Evolutionary conservation across 2,797 vertebrate genomes (phyloP).

Genomic region (Microctenopoma lineatum): DNA sequence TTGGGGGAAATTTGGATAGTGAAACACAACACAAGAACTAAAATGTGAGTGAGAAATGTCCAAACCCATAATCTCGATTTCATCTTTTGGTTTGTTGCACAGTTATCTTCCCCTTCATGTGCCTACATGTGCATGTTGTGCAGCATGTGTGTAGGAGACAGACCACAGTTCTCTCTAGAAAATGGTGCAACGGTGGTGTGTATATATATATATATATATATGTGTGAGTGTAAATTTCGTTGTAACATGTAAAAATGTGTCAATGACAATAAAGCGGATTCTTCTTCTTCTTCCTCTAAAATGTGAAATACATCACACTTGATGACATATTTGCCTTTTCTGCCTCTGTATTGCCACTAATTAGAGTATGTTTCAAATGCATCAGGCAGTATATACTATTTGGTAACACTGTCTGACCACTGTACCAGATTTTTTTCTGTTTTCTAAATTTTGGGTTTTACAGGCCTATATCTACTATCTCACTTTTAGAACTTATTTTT

Average conservation of each 20-base stretch:
- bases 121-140: conserved; percentile 10
- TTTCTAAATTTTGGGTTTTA: conserved; percentile 2
- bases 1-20: not conserved
- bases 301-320: conserved; percentile 7
- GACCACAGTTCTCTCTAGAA: conserved; percentile 44
- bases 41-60: conserved; percentile 9
- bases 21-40: not conserved
- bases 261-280: no score
- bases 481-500: conserved; percentile 23
- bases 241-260: no score
- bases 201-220: no score
- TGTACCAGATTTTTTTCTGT: not conserved
- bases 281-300: no score
- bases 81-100: not conserved
- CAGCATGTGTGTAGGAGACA: conserved; percentile 31
- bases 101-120: conserved; percentile 1
- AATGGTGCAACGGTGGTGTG: conserved; percentile 4
- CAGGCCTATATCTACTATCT: conserved; percentile 14
- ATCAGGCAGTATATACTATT: not conserved
- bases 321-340: not conserved
- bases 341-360: not conserved
- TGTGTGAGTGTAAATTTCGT: no score
- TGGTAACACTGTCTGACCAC: not conserved
- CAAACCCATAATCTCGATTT: not conserved
- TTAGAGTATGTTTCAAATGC: not conserved